phyloP scores from a whole-genome alignment of 2,888 invertebrate genomes.

The Xestia xanthographa region DNA sequence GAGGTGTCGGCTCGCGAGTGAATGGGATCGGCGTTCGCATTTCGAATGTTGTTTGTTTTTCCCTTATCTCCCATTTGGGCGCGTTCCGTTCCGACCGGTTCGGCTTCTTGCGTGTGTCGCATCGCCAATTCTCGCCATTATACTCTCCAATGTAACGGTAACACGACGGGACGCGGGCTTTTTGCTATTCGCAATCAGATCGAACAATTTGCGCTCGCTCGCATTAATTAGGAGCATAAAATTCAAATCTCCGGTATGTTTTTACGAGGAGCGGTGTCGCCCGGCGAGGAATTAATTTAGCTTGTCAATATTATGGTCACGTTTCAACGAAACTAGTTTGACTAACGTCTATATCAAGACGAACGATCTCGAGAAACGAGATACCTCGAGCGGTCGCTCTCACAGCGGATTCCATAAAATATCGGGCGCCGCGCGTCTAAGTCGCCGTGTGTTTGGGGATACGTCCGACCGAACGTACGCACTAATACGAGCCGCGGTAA shows the following conservation, averaged over 20 bases:
- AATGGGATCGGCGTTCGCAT: slow-evolving; percentile 80
- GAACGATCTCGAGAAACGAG: slow-evolving; percentile 86
- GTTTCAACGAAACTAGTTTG: slow-evolving; percentile 85
- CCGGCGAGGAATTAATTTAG: slow-evolving; percentile 82
- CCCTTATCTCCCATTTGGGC: slow-evolving; percentile 83
- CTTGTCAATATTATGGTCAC: slow-evolving; percentile 87
- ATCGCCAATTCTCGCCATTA: slow-evolving; percentile 84
- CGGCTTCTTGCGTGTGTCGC: slow-evolving; percentile 83
- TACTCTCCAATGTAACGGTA: slow-evolving; percentile 82
- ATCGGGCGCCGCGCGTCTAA: slow-evolving; percentile 77
- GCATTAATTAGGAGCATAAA: slow-evolving; percentile 85
- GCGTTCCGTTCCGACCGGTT: slow-evolving; percentile 83
- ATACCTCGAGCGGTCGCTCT: slow-evolving; percentile 81
- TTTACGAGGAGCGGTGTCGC: slow-evolving; percentile 76
- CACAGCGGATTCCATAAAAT: slow-evolving; percentile 85
- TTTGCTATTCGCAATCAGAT: slow-evolving; percentile 84
- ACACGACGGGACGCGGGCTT: slow-evolving; percentile 78
- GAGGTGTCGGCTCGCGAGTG: slow-evolving; percentile 80
- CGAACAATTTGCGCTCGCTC: slow-evolving; percentile 80
- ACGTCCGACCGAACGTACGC: slow-evolving; percentile 66
- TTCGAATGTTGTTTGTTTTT: slow-evolving; percentile 84
- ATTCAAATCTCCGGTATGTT: slow-evolving; percentile 79
- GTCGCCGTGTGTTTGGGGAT: slow-evolving; percentile 58
- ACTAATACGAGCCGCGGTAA: slow-evolving; percentile 82
- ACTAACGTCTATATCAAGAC: slow-evolving; percentile 84